Base-by-base conservation (phyloP, 2,797 vertebrate genomes). In the Uromys caudimaculatus region DNA sequence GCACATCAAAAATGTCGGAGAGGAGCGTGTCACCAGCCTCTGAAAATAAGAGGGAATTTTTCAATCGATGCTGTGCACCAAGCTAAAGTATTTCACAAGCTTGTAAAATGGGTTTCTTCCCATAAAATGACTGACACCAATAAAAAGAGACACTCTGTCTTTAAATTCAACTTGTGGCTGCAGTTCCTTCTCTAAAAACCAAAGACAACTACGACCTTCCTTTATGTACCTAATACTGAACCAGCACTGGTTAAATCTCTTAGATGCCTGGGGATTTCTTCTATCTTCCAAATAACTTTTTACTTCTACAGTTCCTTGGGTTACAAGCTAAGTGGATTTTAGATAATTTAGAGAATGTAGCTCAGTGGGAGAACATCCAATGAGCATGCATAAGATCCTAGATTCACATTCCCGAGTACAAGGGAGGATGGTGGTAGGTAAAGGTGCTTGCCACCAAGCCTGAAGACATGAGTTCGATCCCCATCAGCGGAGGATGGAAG, bases 1-100 rank as follows among this genome's bases (percentile, higher is more conserved):
- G 75, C 96, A 95, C 94, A 91, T 98, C 97, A 97, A 97, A 98
- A 97, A 92, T 1, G 84, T 38, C 83, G 89, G 81, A 96, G 95
- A 82, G 84, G 95, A 93, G 92, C 96, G 78, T 94, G 32, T 41
- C 13, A 23, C 58, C 92, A 79, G 89, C 83, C 88, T 95, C 79
- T 69, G 96, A 95, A 97, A 98, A 94, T 89, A 73, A 87, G 97
- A 87, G 86, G 90, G 90, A 91, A 93, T 94, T 87, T 95, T 95
- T 91, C 97, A 94, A 89, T 84, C 78, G 54, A 94, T 92, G 60
- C 93, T 52, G 82, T 44, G 94, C 82, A 87, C 60, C 84, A 90
- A 84, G 97, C 92, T 8, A 69, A 92, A 90, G 38, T 6, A 0
- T 7, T 95, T 95, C 97, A 83, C 0, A 52, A 88, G 86, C 91